Conservation (phyloP, 2,888 invertebrate genomes). For the Erebia palarica region DNA sequence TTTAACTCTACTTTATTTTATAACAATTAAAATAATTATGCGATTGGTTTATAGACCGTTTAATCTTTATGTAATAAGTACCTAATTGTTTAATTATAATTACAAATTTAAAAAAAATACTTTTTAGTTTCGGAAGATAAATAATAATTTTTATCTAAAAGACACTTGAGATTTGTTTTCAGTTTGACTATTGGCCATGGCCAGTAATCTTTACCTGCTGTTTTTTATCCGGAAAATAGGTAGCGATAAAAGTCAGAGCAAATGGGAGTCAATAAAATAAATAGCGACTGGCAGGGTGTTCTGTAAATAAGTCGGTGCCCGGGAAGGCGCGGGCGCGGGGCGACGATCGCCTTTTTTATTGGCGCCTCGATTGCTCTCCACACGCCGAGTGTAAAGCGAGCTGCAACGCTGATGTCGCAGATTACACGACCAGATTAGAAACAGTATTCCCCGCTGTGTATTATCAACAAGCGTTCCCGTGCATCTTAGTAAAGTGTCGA, state of each 20-base stretch:
- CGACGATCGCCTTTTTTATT: constrained; percentile 83
- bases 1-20: too few relatives aligned
- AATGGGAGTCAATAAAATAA: constrained; percentile 83
- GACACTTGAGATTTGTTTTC: constrained; percentile 25
- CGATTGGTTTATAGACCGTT: too few relatives aligned
- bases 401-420: constrained; percentile 71
- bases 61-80: too few relatives aligned
- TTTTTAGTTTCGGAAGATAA: too few relatives aligned
- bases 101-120: too few relatives aligned
- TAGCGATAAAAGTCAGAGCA: constrained; percentile 80
- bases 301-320: constrained; percentile 80
- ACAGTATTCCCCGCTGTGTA: constrained; percentile 62
- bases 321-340: constrained; percentile 60
- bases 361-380: constrained; percentile 82
- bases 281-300: constrained; percentile 79
- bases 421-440: constrained; percentile 74
- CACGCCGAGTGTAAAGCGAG: constrained; percentile 71
- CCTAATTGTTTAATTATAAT: too few relatives aligned
- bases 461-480: constrained; percentile 39
- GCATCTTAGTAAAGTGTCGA: constrained; percentile 17
- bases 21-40: too few relatives aligned
- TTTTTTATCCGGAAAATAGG: constrained; percentile 77
- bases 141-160: background rate
- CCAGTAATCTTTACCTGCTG: constrained; percentile 65
- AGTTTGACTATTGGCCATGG: constrained; percentile 39